Percentiles rank a stretch among this genome's conserved stretches.
Evolutionary conservation across 2,888 invertebrate species (phyloP).

Genomic region (Calameuta filiformis): DNA sequence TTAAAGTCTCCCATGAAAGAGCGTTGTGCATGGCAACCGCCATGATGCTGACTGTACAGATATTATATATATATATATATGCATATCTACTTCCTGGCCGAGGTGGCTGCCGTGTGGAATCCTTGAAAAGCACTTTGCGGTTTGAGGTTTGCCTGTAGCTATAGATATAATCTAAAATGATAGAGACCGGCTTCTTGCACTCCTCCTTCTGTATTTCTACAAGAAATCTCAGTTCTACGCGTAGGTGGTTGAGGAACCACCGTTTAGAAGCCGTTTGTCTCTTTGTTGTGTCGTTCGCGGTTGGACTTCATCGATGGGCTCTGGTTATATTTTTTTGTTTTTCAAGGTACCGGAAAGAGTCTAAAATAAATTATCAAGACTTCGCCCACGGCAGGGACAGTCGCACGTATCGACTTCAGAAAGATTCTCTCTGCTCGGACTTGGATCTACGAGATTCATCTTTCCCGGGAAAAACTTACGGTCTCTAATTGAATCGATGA

Average conservation of each 20-base stretch:
- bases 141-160: not conserved
- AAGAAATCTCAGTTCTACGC: not conserved
- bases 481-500: conserved; percentile 22
- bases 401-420: not conserved
- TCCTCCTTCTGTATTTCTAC: not conserved
- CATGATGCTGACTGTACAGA: not conserved
- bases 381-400: not conserved
- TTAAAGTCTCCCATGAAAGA: not conserved
- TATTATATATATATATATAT: not conserved
- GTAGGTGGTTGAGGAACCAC: not conserved
- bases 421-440: not conserved
- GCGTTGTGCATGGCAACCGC: not conserved
- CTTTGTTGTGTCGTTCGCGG: conserved; percentile 10
- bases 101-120: not conserved
- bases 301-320: conserved; percentile 1
- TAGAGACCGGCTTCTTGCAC: not conserved
- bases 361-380: not conserved
- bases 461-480: not conserved
- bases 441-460: not conserved
- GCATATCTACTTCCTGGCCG: not conserved
- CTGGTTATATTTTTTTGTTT: not conserved
- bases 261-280: conserved; percentile 1
- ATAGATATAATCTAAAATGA: not conserved
- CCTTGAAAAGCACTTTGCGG: not conserved
- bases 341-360: not conserved